These are phyloP conservation scores for Stenopsyche tienmushanensis DNA, from an alignment of 1,140 invertebrate species.

Conservation along the genomic window DNA sequence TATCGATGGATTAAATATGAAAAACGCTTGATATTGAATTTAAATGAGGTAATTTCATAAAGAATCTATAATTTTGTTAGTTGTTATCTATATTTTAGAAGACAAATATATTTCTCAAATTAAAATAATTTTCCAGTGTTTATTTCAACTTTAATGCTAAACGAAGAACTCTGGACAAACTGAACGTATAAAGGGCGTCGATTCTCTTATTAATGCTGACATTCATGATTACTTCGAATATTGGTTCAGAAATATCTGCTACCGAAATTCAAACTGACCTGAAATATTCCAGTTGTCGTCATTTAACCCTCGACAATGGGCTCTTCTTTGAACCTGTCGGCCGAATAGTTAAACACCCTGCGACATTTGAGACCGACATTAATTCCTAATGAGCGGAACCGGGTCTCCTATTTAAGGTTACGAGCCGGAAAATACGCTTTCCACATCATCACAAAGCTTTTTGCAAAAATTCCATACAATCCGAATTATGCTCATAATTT, in stretches of 20 bases:
- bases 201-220: background rate
- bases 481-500: no score
- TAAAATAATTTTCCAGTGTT: background rate
- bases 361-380: background rate
- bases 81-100: no score
- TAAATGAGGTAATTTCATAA: no score
- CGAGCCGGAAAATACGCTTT: conserved; percentile 9
- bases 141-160: background rate
- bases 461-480: no score
- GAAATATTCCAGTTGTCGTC: background rate
- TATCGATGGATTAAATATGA: no score
- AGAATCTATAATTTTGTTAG: no score
- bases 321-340: background rate
- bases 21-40: no score
- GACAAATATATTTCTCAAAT: background rate
- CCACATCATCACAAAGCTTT: background rate
- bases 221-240: background rate
- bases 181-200: background rate
- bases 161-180: background rate
- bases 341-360: background rate
- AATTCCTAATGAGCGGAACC: conserved; percentile 20
- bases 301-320: background rate
- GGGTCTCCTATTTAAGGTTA: background rate
- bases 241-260: no score
- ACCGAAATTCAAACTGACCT: no score